Evolutionary conservation across 2,113 vertebrate genomes (phyloP).

Genomic region (Oncorhynchus kisutch): DNA sequence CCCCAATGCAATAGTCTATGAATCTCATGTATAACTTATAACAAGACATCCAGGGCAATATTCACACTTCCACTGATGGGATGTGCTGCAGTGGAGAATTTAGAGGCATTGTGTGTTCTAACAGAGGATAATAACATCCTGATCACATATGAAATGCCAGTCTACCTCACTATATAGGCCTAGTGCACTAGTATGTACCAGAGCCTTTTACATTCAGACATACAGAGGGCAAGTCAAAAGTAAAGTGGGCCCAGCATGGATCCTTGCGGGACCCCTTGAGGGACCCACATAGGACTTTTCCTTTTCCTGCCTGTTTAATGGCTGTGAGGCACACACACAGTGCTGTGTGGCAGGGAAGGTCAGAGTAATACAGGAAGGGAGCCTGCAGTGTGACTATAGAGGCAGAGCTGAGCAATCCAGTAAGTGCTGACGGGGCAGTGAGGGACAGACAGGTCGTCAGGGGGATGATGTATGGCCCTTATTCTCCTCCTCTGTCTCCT

Average conservation of each 20-base stretch:
- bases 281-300: constrained; percentile 18
- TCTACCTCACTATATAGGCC: no score
- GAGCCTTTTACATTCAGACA: no score
- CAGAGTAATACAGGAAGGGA: no score
- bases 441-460: constrained; percentile 31
- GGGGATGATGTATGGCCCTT: constrained; percentile 33
- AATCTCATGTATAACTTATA: background rate
- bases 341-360: background rate
- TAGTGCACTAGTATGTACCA: no score
- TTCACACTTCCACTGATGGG: background rate
- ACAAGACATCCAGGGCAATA: background rate
- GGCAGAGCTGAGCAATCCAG: constrained; percentile 9
- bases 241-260: no score
- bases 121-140: no score
- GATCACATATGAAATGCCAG: constrained; percentile 25
- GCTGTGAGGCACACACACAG: constrained; percentile 27
- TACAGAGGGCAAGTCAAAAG: no score
- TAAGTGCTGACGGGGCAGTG: constrained; percentile 12
- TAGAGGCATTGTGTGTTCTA: background rate
- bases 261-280: background rate
- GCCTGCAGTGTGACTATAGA: background rate
- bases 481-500: constrained; percentile 26
- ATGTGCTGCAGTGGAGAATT: background rate
- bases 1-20: background rate
- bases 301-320: constrained; percentile 47